Evolutionary conservation across 2,888 invertebrate species (phyloP).

Genomic region (Osmoderma eremita): DNA sequence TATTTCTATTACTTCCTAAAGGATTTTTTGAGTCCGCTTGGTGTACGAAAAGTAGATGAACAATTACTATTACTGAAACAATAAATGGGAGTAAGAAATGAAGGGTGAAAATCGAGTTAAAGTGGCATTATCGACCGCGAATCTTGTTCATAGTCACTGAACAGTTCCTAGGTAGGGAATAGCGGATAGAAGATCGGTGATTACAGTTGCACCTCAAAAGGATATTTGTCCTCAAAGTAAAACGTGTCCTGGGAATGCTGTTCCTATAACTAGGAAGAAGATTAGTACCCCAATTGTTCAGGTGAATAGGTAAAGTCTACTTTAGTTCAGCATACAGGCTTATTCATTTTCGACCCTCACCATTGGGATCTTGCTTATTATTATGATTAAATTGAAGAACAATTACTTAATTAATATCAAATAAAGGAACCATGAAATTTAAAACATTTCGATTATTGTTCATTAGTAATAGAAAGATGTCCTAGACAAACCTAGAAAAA

Average conservation of each 20-base stretch:
- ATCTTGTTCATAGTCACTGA: constrained; percentile 81
- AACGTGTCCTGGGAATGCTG: constrained; percentile 82
- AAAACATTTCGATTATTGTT: too few relatives aligned
- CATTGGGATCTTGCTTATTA: too few relatives aligned
- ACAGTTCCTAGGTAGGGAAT: constrained; percentile 77
- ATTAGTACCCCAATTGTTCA: constrained; percentile 75
- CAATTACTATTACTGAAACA: constrained; percentile 69
- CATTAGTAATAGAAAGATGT: too few relatives aligned
- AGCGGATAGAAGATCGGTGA: constrained; percentile 77
- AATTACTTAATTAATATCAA: too few relatives aligned
- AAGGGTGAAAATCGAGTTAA: constrained; percentile 80
- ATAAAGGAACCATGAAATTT: too few relatives aligned
- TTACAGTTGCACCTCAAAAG: constrained; percentile 83
- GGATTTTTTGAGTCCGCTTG: constrained; percentile 77
- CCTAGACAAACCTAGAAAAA: too few relatives aligned
- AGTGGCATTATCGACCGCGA: constrained; percentile 78
- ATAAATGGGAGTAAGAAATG: constrained; percentile 80
- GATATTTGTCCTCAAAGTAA: constrained; percentile 85
- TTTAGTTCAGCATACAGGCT: too few relatives aligned
- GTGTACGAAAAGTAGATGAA: constrained; percentile 74
- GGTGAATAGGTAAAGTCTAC: too few relatives aligned
- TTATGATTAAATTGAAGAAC: too few relatives aligned
- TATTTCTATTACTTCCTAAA: constrained; percentile 72
- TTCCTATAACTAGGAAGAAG: constrained; percentile 74
- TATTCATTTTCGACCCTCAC: too few relatives aligned